Base-by-base conservation (phyloP, 2,113 vertebrate species). In the Triplophysa rosa region DNA sequence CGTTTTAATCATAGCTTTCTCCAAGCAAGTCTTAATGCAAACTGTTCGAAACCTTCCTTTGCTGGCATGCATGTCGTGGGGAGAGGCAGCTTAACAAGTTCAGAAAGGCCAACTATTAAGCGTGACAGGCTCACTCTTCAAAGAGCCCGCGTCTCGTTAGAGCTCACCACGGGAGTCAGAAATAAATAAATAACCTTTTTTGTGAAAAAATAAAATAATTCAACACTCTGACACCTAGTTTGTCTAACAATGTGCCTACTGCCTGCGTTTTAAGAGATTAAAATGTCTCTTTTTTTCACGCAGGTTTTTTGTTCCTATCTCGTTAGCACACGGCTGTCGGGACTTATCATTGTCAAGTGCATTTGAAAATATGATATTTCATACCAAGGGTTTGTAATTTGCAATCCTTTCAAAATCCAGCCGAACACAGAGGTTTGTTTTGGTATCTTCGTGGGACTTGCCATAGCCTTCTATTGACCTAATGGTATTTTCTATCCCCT, bases 191-290 rank as follows among this genome's bases (percentile, higher is more conserved):
- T 90, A 90, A 89, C 81, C 69, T 67, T 54, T 17, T 80, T 69
- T 54, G 74, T 67, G 2, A 47, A 49, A 72, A 82, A 45, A 45
- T 45, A 45, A 2, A 78, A 85, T 80, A 87, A 90, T 86, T 87
- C 84, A 89, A 87, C 87, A 89, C 67, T 79, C 78, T 88, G 91
- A 88, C 89, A 88, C 61, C 29, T 14, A 65, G 87, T 91, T 90
- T 91, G 87, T 90, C 85, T 90, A 91, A 92, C 88, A 91, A 90
- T 87, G 89, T 86, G 82, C 86, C 75, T 85, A 85, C 85, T 89
- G 90, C 84, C 82, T 54, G 71, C 86, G 87, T 87, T 92, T 89
- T 90, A 86, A 91, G 90, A 90, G 90, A 91, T 90, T 88, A 89
- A 87, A 89, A 90, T 87, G 86, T 88, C 88, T 88, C 79, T 81